Conservation (phyloP, 2,113 vertebrate genomes). For the Todiramphus saurophagus region DNA sequence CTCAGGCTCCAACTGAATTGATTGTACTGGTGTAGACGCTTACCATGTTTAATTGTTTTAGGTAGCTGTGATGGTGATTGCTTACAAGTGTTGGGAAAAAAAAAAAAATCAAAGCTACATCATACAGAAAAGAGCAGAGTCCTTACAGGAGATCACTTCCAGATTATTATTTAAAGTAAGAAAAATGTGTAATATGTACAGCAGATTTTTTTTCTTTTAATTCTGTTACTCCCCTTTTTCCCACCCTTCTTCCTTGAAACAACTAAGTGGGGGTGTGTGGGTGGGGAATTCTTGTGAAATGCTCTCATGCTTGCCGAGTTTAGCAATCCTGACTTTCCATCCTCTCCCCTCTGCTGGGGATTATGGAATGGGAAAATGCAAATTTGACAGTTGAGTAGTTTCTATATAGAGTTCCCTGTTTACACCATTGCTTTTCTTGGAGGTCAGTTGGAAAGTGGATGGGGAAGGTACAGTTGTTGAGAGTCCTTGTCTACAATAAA, state of each 20-base stretch:
- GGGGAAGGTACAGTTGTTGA: neutral
- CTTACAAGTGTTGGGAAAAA: neutral
- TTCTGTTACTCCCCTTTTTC: neutral
- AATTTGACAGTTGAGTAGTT: neutral
- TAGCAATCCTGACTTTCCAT: neutral
- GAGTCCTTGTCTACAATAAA: neutral
- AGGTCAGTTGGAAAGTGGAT: neutral
- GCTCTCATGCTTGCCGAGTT: neutral
- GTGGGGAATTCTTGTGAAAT: neutral
- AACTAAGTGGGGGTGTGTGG: neutral
- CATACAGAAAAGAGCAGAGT: neutral
- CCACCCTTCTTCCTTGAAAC: neutral
- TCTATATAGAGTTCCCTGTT: neutral
- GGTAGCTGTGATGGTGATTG: neutral
- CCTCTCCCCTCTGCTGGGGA: neutral
- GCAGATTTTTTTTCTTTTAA: neutral
- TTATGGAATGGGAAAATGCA: neutral
- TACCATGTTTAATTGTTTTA: neutral
- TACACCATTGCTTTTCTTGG: neutral
- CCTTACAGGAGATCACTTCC: neutral
- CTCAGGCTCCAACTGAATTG: neutral
- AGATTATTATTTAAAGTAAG: neutral
- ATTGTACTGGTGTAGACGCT: neutral
- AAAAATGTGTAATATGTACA: neutral
- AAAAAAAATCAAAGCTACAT: neutral